phyloP scores from a whole-genome alignment of 2,113 vertebrate genomes.

The Thunnus maccoyii region DNA sequence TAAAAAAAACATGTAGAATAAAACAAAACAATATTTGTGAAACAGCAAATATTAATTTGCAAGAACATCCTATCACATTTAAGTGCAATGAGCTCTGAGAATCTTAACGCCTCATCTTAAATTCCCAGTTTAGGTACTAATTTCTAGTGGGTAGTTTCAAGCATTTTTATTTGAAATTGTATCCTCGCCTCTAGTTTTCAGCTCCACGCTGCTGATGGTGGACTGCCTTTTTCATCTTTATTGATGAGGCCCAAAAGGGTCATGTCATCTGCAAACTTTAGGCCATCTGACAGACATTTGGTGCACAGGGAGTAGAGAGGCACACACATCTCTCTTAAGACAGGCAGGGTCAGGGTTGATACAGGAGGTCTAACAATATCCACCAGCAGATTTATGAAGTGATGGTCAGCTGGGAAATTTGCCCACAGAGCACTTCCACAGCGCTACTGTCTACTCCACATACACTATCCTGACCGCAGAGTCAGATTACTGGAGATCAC shows the following conservation, averaged over 20 bases:
- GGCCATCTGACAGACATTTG: background rate
- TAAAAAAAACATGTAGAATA: background rate
- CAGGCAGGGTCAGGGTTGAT: conserved; percentile 34
- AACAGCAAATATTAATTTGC: background rate
- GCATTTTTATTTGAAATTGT: no score
- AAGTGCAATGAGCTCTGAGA: background rate
- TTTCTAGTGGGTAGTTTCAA: no score
- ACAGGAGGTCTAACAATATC: conserved; percentile 47
- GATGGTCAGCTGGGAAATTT: conserved; percentile 64
- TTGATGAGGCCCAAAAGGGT: conserved; percentile 5
- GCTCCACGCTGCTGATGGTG: background rate
- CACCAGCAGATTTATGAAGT: conserved; percentile 62
- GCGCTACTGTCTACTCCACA: conserved; percentile 37
- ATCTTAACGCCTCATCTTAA: no score
- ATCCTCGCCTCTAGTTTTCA: background rate
- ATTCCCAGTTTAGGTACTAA: no score
- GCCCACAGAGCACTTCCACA: conserved; percentile 66
- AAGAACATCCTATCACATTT: background rate
- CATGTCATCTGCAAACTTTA: background rate
- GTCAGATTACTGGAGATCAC: conserved; percentile 23
- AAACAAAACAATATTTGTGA: background rate
- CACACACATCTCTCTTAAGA: conserved; percentile 29
- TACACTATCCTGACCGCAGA: conserved; percentile 27
- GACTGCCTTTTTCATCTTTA: background rate
- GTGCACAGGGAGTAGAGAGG: conserved; percentile 9